A percentile compares a stretch with the other conserved stretches of the same genome.
phyloP scores from a whole-genome alignment of 2,888 invertebrate species.

The Lacanobia oleracea region DNA sequence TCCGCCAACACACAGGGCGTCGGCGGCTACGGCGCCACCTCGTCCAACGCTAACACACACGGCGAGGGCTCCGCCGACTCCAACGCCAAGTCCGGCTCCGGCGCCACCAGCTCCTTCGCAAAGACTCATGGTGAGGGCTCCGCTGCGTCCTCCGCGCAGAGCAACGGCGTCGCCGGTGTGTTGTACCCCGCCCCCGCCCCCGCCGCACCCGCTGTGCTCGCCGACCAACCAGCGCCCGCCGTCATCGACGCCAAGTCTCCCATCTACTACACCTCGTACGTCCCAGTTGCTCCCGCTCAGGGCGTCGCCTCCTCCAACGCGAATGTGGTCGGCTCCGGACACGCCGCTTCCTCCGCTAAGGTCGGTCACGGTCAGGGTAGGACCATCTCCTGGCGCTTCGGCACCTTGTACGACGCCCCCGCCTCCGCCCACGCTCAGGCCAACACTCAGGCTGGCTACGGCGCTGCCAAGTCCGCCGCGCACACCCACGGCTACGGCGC shows the following conservation, averaged over 20 bases:
- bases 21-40: constrained; percentile 74
- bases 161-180: constrained; percentile 65
- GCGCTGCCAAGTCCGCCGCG: constrained; percentile 66
- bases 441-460: constrained; percentile 58
- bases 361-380: constrained; percentile 66
- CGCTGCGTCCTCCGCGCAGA: constrained; percentile 76
- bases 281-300: constrained; percentile 62
- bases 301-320: constrained; percentile 77
- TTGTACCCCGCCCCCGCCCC: constrained; percentile 69
- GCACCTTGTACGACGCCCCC: constrained; percentile 80
- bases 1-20: constrained; percentile 76
- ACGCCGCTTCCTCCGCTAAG: constrained; percentile 74
- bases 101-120: constrained; percentile 75
- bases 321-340: constrained; percentile 73
- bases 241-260: constrained; percentile 76
- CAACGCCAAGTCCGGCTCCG: constrained; percentile 75
- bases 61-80: constrained; percentile 79
- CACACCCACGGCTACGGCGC: constrained; percentile 69
- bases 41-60: constrained; percentile 77
- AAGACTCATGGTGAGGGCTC: constrained; percentile 74
- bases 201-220: constrained; percentile 44
- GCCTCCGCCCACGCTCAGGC: constrained; percentile 66
- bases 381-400: constrained; percentile 83
- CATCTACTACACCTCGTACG: constrained; percentile 72
- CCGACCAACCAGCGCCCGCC: constrained; percentile 61